Evolutionary conservation across 2,113 vertebrate species (phyloP), one percentile per base, ranked within the genome.

Genomic region (Tretioscincus oriximinensis): DNA sequence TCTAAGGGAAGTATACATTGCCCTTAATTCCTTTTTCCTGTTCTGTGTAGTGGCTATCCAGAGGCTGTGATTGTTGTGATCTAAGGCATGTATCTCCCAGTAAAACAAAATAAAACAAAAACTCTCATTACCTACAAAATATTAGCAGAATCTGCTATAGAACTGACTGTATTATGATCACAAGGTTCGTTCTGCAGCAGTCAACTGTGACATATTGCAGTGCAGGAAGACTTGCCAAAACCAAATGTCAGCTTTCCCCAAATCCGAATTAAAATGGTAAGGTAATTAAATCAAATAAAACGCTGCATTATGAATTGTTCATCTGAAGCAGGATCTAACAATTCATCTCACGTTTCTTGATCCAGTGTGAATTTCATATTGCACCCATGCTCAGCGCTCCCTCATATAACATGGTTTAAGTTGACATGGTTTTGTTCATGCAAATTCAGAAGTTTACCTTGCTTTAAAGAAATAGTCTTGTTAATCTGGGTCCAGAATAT

Each of bases 181-280:
- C 72, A 60, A 84, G 64, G 75, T 29, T 1, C 16, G 35, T 29
- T 47, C 14, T 77, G 22, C 61, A 14, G 16, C 76, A 72, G 0
- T 61, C 9, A 78, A 83, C 85, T 77, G 67, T 14, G 1, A 8
- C 80, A 28, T 31, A 58, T 24, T 9, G 24, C 85, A 84, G 77
- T 58, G 31, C 14, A 66, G 49, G 9, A 58, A 76, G 41, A 29
- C 65, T 86, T 82, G 58, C 41, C 58, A 64, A 9, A 81, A 60
- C 58, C 61, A 26, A 69, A 63, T 18, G 8, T 28, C 31, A 2
- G 5, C 7, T 11, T 24, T 64, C 12, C 1, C 8, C 14, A 65
- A 60, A 63, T 49, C 69, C 47, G 58, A 47, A 49, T 22, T 24
- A 20, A 64, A 29, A 61, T 47, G 2, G 4, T 47, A 64, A 35